These are phyloP conservation scores for Hystrix brachyura DNA, from an alignment of 2,113 vertebrate genomes.

Conservation along the genomic window DNA sequence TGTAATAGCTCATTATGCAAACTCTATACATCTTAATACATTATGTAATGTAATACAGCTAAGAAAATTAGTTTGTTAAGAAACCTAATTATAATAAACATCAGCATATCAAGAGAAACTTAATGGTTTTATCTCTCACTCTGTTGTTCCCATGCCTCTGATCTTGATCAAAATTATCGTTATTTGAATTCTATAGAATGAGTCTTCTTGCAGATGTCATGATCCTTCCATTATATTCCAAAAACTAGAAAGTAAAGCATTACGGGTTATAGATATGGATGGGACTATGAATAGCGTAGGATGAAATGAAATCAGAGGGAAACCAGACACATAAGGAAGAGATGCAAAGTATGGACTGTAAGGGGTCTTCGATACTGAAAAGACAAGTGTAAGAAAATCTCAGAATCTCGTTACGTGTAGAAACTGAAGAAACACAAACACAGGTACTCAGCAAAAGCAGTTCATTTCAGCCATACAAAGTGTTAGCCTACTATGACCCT, in stretches of 20 bases:
- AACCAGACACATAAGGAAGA: slow-evolving; percentile 20
- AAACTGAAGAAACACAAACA: slow-evolving; percentile 52
- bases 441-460: background rate
- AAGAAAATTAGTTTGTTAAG: slow-evolving; percentile 23
- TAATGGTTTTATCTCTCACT: background rate
- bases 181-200: slow-evolving; percentile 54
- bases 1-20: slow-evolving; percentile 4
- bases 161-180: slow-evolving; percentile 36
- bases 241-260: slow-evolving; percentile 3
- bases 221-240: background rate
- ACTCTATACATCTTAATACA: background rate
- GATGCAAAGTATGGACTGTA: background rate
- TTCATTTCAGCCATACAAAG: background rate
- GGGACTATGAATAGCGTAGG: background rate
- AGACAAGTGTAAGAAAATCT: slow-evolving; percentile 25
- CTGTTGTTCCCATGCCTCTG: background rate
- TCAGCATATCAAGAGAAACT: slow-evolving; percentile 38
- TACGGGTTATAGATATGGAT: background rate
- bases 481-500: background rate
- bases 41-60: background rate
- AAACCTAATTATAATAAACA: background rate
- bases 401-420: background rate
- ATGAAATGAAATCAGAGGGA: slow-evolving; percentile 38
- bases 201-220: background rate
- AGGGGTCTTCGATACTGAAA: background rate